These are phyloP conservation scores for Hermatobates lingyangjiaoensis DNA, from an alignment of 1,140 invertebrate species.

Conservation along the genomic window DNA sequence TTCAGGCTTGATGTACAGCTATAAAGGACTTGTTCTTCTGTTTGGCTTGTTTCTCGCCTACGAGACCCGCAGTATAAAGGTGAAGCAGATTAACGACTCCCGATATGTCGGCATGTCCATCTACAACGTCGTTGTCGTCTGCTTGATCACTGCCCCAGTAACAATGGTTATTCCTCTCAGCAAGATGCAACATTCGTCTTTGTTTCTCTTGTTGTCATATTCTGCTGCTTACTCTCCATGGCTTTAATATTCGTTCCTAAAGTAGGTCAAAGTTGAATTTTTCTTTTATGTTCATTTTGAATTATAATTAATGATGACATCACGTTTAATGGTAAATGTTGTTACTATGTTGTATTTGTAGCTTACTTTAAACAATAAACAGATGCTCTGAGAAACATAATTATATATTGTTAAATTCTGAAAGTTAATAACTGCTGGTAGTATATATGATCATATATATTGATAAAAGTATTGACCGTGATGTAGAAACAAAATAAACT, in stretches of 20 bases:
- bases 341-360: not conserved
- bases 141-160: slow-evolving; percentile 90
- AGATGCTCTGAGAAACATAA: too few species aligned
- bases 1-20: slow-evolving; percentile 80
- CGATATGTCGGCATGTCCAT: slow-evolving; percentile 97
- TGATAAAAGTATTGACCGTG: too few species aligned
- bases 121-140: slow-evolving; percentile 96
- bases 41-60: slow-evolving; percentile 95
- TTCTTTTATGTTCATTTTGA: not conserved
- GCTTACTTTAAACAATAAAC: not conserved
- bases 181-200: slow-evolving; percentile 95
- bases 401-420: too few species aligned
- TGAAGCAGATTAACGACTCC: slow-evolving; percentile 85
- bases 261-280: slow-evolving; percentile 30
- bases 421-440: too few species aligned
- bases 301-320: not conserved
- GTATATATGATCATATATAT: too few species aligned
- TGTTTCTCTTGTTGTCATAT: slow-evolving; percentile 82
- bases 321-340: not conserved
- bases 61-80: slow-evolving; percentile 91
- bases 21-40: slow-evolving; percentile 88
- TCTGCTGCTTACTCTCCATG: slow-evolving; percentile 90
- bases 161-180: slow-evolving; percentile 91
- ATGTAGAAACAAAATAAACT: too few species aligned
- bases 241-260: slow-evolving; percentile 92